Base-by-base conservation (phyloP, 2,888 invertebrate genomes). In the Tinea semifulvella region DNA sequence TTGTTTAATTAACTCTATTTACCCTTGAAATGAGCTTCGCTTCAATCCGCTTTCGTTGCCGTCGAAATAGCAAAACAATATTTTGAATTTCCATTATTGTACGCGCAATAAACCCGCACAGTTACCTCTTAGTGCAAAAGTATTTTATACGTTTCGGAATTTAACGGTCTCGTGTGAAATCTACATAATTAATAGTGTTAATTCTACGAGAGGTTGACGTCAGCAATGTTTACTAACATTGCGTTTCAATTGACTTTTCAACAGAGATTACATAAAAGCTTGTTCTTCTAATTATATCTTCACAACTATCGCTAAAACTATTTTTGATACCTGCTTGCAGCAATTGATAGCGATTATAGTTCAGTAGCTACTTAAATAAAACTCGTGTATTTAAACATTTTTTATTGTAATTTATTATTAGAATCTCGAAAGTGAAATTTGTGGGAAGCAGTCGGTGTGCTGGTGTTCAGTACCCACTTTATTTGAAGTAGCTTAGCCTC, bases 211-310 rank as follows among this genome's bases (percentile, higher is more conserved):
- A 19, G 16, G 4, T 6, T 38, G 16, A 38, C 38, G 38, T 38
- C 38, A 38, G 18, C 19, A 38, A 38, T 38, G 38, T 38, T 38
- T 38, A 38, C 38, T 38, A 38, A 38, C 38, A 38, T 38, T 38
- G 38, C 38, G 31, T 14, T 31, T 31, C 31, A 14, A 13, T n/a
- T 19, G 18, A 14, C 38, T 18, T 18, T 19, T 17, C 38, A 38
- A 38, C 19, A n/a, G 11, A 17, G 38, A 38, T 38, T 38, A 38
- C 38, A 38, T 38, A 38, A 38, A 38, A 38, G 38, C 2, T n/a
- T 31, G 31, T 14, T 31, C 11, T 31, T 31, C 31, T 31, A 31
- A 31, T 31, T 31, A 31, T 31, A 31, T 13, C 31, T 11, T 14
- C 14, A 14, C 31, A 31, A 14, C 31, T 31, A 4, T n/a, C n/a